Evolutionary conservation across 2,888 invertebrate genomes (phyloP).

Genomic region (Hyposoter didymator): DNA sequence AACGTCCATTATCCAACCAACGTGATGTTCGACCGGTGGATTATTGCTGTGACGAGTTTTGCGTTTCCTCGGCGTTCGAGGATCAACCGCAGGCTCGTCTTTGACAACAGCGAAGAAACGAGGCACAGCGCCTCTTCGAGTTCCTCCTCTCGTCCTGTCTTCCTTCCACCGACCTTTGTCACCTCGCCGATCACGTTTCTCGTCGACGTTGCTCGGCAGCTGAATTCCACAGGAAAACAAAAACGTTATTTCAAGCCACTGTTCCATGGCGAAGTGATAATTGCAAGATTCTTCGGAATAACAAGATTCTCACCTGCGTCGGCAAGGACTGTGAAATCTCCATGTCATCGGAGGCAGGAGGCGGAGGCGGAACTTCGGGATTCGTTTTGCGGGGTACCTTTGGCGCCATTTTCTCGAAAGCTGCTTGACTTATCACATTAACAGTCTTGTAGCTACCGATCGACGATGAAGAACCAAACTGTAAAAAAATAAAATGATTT

Average conservation of each 20-base stretch:
- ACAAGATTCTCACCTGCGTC: conserved; percentile 70
- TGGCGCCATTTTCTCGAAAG: conserved; percentile 92
- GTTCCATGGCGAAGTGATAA: neutral
- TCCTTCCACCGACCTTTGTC: conserved; percentile 77
- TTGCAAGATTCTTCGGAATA: neutral
- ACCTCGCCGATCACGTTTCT: conserved; percentile 75
- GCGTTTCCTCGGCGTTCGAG: conserved; percentile 91
- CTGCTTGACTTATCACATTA: conserved; percentile 94
- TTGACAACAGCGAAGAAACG: conserved; percentile 98
- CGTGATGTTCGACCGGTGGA: conserved; percentile 97
- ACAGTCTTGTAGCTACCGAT: conserved; percentile 92
- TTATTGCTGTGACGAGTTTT: conserved; percentile 97
- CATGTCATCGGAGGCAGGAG: conserved; percentile 86
- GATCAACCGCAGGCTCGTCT: conserved; percentile 88
- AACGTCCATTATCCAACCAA: conserved; percentile 99
- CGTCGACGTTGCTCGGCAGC: conserved; percentile 70
- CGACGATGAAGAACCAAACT: conserved; percentile 85
- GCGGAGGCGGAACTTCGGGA: conserved; percentile 93
- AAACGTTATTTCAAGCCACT: neutral
- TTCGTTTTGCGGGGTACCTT: conserved; percentile 88
- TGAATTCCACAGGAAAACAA: conserved; percentile 21
- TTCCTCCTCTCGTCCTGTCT: conserved; percentile 70
- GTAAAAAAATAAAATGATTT: conserved; percentile 44
- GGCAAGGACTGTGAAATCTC: conserved; percentile 76
- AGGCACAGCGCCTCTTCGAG: conserved; percentile 87